Percentiles rank a stretch among this genome's conserved stretches.
Conservation (phyloP, 2,888 invertebrate genomes). For the Lomographa bimaculata region DNA sequence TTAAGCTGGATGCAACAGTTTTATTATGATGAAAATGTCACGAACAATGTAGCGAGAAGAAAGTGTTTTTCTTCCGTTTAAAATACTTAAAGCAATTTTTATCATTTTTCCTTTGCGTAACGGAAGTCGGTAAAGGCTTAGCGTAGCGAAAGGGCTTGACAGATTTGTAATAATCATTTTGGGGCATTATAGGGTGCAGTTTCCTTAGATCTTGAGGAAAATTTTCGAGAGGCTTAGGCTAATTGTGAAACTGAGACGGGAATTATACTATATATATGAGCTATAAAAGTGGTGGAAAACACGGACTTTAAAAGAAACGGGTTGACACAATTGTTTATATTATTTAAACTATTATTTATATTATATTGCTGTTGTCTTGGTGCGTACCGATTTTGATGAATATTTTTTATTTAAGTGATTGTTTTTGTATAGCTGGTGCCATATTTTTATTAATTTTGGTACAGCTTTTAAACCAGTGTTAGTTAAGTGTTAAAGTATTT, state of each 20-base stretch:
- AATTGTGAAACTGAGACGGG: conserved; percentile 1
- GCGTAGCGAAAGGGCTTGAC: conserved; percentile 11
- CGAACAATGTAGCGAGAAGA: conserved; percentile 35
- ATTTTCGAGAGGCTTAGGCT: neutral
- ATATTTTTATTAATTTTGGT: too few species aligned
- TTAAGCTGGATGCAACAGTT: conserved; percentile 39
- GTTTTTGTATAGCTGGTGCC: too few species aligned
- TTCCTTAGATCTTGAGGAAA: conserved; percentile 2
- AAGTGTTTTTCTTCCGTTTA: conserved; percentile 29
- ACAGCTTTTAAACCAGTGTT: too few species aligned
- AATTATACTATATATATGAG: too few species aligned
- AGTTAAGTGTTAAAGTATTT: too few species aligned
- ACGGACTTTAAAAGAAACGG: too few species aligned
- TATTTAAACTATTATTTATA: too few species aligned
- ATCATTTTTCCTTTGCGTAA: conserved; percentile 32
- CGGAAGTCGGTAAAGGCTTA: conserved; percentile 26
- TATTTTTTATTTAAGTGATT: too few species aligned
- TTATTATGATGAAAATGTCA: conserved; percentile 35
- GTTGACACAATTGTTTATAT: too few species aligned
- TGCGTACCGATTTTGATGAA: too few species aligned
- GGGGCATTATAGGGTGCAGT: conserved; percentile 1
- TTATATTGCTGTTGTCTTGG: too few species aligned
- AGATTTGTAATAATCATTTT: conserved; percentile 13
- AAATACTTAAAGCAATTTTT: conserved; percentile 34
- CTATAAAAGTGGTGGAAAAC: too few species aligned